Conservation (phyloP, 2,113 vertebrate genomes). For the Ptyas mucosa region DNA sequence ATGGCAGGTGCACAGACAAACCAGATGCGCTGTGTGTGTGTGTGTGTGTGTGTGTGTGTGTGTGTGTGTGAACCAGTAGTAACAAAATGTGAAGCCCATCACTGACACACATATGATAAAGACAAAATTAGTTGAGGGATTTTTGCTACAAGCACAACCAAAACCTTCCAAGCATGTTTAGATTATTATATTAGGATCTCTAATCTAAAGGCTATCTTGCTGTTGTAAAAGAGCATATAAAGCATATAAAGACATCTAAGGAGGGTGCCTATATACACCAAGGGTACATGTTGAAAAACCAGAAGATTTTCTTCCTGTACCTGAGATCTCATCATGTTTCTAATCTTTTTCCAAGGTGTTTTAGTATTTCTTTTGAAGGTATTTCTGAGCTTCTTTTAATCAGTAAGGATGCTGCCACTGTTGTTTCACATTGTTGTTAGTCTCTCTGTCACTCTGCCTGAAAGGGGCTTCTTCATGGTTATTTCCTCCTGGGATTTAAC, state of each 20-base stretch:
- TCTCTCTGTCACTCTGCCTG: neutral
- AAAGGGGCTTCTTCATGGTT: neutral
- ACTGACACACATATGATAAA: neutral
- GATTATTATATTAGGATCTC: neutral
- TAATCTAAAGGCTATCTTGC: neutral
- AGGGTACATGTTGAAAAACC: neutral
- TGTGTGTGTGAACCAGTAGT: too few species aligned
- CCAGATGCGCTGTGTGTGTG: too few species aligned
- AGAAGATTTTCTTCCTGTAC: neutral
- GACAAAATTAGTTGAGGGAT: neutral
- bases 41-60: accelerated
- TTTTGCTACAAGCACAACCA: neutral
- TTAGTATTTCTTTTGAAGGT: neutral
- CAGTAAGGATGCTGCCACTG: neutral
- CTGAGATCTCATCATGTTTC: neutral
- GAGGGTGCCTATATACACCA: neutral
- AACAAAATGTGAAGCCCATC: too few species aligned
- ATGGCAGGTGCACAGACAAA: too few species aligned
- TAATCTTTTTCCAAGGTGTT: neutral
- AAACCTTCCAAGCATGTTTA: neutral
- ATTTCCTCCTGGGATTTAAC: neutral
- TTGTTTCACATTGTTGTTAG: neutral
- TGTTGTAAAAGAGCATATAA: neutral
- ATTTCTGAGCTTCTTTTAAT: neutral
- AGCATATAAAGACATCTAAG: neutral